Base-by-base conservation (phyloP, 2,797 vertebrate genomes). In the Galago senegalensis region DNA sequence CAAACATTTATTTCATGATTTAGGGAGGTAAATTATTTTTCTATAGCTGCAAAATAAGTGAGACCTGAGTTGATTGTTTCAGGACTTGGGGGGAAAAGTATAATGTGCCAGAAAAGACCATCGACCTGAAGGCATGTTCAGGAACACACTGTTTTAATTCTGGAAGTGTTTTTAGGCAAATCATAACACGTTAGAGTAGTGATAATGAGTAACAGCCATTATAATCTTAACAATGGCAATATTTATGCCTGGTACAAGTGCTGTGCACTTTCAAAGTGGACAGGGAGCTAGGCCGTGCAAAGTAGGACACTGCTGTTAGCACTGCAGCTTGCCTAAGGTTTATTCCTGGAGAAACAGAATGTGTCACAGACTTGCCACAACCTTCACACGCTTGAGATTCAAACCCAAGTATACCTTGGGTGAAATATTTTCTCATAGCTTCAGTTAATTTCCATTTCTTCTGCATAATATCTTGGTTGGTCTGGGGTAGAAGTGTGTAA, bases 281-380 rank as follows among this genome's bases (percentile, higher is more conserved):
- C 34, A 0, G 8, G 49, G 16, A 60, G 34, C 67, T 27, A 18
- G 91, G 29, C 16, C 82, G 9, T 3, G 31, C 65, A 81, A 91
- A 87, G 87, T 83, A 73, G 93, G 87, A 65, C 86, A 95, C 31
- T 80, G 88, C 27, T 85, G 3, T 69, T n/a, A 46, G 60, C 73
- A 86, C 0, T 1, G 31, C 1, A 37, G 61, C 4, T 37, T 58
- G 69, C 23, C 76, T 46, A 77, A 53, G 58, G 18, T 34, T 40
- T 69, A 2, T 65, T 46, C 63, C 61, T 13, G 0, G 58, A 25
- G 40, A 83, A 34, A 86, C 17, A 70, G 0, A 4, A 5, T 1
- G 0, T 46, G 14, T 29, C n/a, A 70, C 17, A 37, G 43, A 60
- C 16, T 46, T 21, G 34, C n/a, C 0, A 0, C 12, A n/a, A 84